Conservation (phyloP, 2,888 invertebrate genomes). For the Caenorhabditis drosophilae region DNA sequence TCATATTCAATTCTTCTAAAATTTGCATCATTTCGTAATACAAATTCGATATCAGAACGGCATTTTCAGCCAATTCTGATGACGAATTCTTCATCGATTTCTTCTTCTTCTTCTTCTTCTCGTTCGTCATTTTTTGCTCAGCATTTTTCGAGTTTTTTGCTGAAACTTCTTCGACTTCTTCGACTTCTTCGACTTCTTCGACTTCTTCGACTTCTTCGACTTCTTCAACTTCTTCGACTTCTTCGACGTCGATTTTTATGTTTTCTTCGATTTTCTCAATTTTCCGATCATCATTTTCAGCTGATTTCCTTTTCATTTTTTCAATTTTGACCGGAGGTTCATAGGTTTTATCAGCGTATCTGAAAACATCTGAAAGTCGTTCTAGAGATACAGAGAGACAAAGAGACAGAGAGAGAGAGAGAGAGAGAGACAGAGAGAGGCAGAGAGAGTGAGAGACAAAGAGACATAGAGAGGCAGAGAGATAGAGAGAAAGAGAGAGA, state of each 20-base stretch:
- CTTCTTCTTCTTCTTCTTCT: neutral
- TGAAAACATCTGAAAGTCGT: neutral
- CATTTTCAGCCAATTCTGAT: slow-evolving; percentile 33
- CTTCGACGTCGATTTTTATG: neutral
- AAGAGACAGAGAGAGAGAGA: too few relatives aligned
- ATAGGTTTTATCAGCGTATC: slow-evolving; percentile 25
- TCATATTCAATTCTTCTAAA: slow-evolving; percentile 49
- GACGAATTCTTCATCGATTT: neutral
- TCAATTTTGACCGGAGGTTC: neutral
- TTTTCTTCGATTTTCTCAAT: slow-evolving; percentile 2
- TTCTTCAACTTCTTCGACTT: neutral
- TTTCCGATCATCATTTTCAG: neutral
- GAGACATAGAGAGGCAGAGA: too few relatives aligned
- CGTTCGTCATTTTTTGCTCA: neutral
- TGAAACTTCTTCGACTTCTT: neutral
- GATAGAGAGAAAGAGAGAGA: too few relatives aligned
- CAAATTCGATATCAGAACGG: slow-evolving; percentile 54
- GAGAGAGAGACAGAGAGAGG: too few relatives aligned
- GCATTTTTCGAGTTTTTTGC: too few relatives aligned
- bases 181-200: neutral
- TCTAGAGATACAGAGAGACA: too few relatives aligned
- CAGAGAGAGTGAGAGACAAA: too few relatives aligned
- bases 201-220: slow-evolving; percentile 7
- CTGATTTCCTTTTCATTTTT: slow-evolving; percentile 12
- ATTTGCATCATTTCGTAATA: slow-evolving; percentile 55